These are phyloP conservation scores for Melanaphis sacchari DNA, from an alignment of 1,140 invertebrate genomes.

Conservation along the genomic window DNA sequence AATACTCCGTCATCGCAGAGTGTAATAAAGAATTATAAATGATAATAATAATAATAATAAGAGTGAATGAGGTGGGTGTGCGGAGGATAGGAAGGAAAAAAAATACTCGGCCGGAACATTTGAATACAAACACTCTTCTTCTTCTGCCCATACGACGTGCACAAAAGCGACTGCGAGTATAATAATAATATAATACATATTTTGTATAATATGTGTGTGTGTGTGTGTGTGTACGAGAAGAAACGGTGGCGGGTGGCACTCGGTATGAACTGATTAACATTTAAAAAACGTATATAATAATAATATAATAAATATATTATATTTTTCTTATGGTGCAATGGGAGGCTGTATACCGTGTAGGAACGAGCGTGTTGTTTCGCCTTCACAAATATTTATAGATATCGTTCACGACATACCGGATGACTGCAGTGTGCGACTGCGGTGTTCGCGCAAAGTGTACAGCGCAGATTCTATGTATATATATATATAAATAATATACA, in stretches of 20 bases:
- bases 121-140: conserved; percentile 47
- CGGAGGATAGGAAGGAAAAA: neutral
- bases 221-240: neutral
- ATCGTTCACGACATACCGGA: conserved; percentile 13
- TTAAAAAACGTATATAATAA: conserved; percentile 16
- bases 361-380: conserved; percentile 26
- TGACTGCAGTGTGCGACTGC: neutral
- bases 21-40: neutral
- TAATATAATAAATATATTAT: neutral
- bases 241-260: conserved; percentile 19
- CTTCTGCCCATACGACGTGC: neutral
- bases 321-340: neutral
- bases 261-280: conserved; percentile 36
- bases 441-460: neutral
- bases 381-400: conserved; percentile 41
- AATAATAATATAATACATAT: neutral
- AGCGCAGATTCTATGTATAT: neutral
- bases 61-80: neutral
- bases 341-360: neutral
- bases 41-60: conserved; percentile 1
- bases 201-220: neutral
- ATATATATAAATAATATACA: neutral
- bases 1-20: neutral
- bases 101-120: conserved; percentile 28
- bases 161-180: conserved; percentile 18